Evolutionary conservation across 2,888 invertebrate species (phyloP), one percentile per base, ranked within the genome.

Genomic region (Chelonus formosanus): DNA sequence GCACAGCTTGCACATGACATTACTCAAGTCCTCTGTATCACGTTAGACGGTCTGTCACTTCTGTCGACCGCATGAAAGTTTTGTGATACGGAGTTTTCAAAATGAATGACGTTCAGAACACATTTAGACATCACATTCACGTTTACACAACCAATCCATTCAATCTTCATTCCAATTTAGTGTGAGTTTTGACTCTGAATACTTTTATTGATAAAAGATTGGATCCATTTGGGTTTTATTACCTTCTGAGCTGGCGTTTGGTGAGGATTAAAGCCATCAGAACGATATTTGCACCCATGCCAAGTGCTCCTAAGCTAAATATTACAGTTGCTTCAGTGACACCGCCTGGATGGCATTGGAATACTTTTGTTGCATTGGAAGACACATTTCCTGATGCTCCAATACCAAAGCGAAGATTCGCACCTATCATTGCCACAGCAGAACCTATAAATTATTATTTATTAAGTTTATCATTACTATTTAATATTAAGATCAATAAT

Each of bases 181-280:
- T 20, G 31, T 50, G 31, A 31, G 31, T 50, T n/a, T 3, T 31
- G 5, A 50, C 32, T 32, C 31, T 32, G 40, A 40, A 40, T 40
- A 40, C 6, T 40, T 40, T 1, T 3, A 40, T 40, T 40, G 40
- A 40, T 40, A 40, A 40, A 40, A 40, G 40, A 40, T 40, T 40
- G 40, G 6, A 53, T 34, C 8, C 5, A 43, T 56, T 56, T 36
- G 31, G 7, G 40, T 45, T 67, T 63, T 20, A 59, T 66, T 85
- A 93, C 93, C 93, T 90, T 79, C 94, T 87, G 50, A 94, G 86
- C 80, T 93, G 92, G 77, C 90, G 89, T 85, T 92, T 92, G 84
- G 90, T 89, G 58, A 94, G 86, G 78, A 94, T 93, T 72, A 94
- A 89, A 6, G 89, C 89, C 92, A 94, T 94, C 61, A 94, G 88